These are phyloP conservation scores for Erythrocebus patas DNA, from an alignment of 2,113 vertebrate genomes.

Conservation along the genomic window DNA sequence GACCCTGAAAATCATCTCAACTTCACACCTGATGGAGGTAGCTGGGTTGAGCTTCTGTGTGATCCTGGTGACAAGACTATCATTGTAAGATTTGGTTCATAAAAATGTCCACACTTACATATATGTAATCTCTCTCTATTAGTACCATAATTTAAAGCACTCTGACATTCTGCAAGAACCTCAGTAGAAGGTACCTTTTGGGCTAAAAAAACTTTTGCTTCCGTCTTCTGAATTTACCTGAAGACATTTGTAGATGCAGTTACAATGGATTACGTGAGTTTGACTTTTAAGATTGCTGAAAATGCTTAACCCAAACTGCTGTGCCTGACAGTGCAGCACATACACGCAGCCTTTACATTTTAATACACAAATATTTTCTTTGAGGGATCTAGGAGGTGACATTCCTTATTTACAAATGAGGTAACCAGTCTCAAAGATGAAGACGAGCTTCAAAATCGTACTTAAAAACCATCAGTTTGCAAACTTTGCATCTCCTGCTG, in stretches of 20 bases:
- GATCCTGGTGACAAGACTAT: background rate
- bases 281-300: constrained; percentile 24
- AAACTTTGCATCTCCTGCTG: background rate
- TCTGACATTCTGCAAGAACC: background rate
- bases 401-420: background rate
- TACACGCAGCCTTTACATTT: background rate
- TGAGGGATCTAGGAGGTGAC: background rate
- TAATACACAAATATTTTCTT: background rate
- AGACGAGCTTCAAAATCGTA: background rate
- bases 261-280: background rate
- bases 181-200: background rate
- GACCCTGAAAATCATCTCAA: constrained; percentile 30
- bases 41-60: background rate
- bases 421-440: background rate
- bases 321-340: background rate
- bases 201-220: background rate
- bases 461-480: background rate
- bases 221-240: background rate
- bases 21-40: constrained; percentile 13
- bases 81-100: constrained; percentile 19
- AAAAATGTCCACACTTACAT: background rate
- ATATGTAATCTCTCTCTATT: background rate
- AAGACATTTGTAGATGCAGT: background rate
- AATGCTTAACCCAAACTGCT: background rate
- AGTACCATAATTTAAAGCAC: background rate